Base-by-base conservation (phyloP, 2,888 invertebrate genomes). In the Crocallis elinguaria region DNA sequence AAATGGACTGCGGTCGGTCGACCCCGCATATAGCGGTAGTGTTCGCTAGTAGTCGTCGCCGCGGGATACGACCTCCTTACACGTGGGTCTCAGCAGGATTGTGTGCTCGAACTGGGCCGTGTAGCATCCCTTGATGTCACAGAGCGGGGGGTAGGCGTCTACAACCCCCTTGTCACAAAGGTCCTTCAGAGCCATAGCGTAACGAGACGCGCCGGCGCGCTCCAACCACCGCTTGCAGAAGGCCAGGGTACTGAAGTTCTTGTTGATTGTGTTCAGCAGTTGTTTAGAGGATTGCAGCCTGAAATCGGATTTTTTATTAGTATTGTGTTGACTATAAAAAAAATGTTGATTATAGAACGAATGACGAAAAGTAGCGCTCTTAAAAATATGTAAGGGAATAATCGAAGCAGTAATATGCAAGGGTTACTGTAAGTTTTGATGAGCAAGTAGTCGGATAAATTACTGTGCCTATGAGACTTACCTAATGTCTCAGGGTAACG, bases 41-140 rank as follows among this genome's bases (percentile, higher is more conserved):
- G 17, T 32, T 48, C 37, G 48, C 38, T 93, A 98, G 86, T 98
- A 99, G 86, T 99, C 99, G 61, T 97, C 96, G 21, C 99, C 99
- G 58, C 99, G 95, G 17, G 98, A 98, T 38, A 99, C 95, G 16
- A 99, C 95, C 88, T 99, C 99, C 88, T 99, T 99, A 92, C 99
- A 99, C 0, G 98, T 99, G 32, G 99, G 99, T 72, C 99, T 93
- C 62, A 99, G 92, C 67, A 99, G 94, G 73, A 99, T 96, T 3
- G 99, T 99, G 88, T 99, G 99, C 82, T 99, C 99, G 82, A 97
- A 99, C 91, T 99, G 99, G 35, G 99, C 99, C 0, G 99, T 99
- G 89, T 99, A 99, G 83, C 97, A 98, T 50, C 99, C 99, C 84
- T 97, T 98, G 62, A 96, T 94, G 90, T 99, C 99, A 79, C 99